Evolutionary conservation across 2,888 invertebrate genomes (phyloP).

Genomic region (Idaea biselata): DNA sequence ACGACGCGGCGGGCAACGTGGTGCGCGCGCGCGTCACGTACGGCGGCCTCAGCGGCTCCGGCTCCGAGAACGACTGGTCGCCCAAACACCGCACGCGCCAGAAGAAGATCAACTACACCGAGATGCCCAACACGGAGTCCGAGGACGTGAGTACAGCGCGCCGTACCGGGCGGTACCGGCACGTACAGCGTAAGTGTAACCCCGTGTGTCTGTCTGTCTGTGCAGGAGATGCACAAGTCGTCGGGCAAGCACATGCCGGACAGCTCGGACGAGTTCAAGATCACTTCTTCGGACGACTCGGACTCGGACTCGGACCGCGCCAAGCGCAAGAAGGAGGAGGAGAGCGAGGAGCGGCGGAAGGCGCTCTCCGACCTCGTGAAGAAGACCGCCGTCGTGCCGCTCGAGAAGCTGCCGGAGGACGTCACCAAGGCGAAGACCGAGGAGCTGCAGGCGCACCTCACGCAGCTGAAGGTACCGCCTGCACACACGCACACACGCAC

Average conservation of each 20-base stretch:
- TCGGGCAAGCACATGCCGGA: constrained; percentile 79
- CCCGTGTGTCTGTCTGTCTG: constrained; percentile 4
- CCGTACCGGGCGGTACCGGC: not conserved
- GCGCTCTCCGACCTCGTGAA: constrained; percentile 55
- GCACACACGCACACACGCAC: no score
- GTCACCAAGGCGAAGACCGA: constrained; percentile 63
- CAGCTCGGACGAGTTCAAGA: constrained; percentile 74
- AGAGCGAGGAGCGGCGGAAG: constrained; percentile 46
- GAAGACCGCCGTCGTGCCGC: constrained; percentile 68
- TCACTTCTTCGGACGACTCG: constrained; percentile 51
- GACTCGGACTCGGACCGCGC: constrained; percentile 61
- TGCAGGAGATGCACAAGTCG: constrained; percentile 77
- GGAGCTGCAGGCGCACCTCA: constrained; percentile 56
- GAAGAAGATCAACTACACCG: constrained; percentile 88
- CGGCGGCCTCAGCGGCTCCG: constrained; percentile 78
- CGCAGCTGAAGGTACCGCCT: constrained; percentile 36
- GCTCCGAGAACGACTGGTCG: constrained; percentile 78
- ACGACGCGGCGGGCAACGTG: constrained; percentile 65
- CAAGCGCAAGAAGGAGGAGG: constrained; percentile 51
- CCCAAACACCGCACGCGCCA: constrained; percentile 86
- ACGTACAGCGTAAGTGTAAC: not conserved
- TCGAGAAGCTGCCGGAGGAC: constrained; percentile 66
- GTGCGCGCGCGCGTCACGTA: constrained; percentile 73
- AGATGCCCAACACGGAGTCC: constrained; percentile 87
- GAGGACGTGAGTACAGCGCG: constrained; percentile 81